Evolutionary conservation across 2,888 invertebrate species (phyloP).

Genomic region (Orthonychiurus folsomi): DNA sequence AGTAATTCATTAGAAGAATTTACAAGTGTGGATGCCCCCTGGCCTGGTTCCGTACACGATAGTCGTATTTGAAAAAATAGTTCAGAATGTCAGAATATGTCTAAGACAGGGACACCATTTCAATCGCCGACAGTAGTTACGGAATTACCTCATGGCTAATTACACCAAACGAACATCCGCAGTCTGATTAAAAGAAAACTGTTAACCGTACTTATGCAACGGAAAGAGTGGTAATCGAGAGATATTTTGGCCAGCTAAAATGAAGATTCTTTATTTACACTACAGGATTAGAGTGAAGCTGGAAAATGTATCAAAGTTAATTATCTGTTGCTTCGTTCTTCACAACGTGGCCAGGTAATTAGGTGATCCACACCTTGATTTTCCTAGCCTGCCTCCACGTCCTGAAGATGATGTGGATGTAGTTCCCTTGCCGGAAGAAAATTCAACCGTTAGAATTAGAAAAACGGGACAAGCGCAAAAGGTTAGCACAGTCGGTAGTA

Average conservation of each 20-base stretch:
- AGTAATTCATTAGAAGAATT: constrained; percentile 20
- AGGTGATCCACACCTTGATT: constrained; percentile 8
- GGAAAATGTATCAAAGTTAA: not conserved
- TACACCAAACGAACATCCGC: constrained; percentile 14
- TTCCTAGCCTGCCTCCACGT: constrained; percentile 4
- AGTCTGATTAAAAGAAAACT: not conserved
- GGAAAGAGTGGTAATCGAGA: constrained; percentile 17
- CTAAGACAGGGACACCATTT: not conserved
- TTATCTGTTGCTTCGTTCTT: constrained; percentile 13
- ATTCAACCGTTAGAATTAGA: not conserved
- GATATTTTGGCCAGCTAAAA: constrained; percentile 20
- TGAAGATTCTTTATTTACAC: constrained; percentile 12
- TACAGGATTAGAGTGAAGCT: constrained; percentile 11
- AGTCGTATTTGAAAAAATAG: constrained; percentile 17
- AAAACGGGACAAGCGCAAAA: not conserved
- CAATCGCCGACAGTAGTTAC: constrained; percentile 16
- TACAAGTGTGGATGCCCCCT: constrained; percentile 16
- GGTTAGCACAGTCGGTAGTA: too few relatives aligned
- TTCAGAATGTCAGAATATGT: not conserved
- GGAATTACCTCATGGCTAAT: constrained; percentile 11
- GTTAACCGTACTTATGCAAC: constrained; percentile 15
- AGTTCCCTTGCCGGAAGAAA: not conserved
- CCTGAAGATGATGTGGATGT: not conserved
- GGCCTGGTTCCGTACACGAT: constrained; percentile 25
- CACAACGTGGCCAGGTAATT: constrained; percentile 19